Evolutionary conservation across 1,140 invertebrate species (phyloP), one percentile per base, ranked within the genome.

Genomic region (Charaxes varanes): DNA sequence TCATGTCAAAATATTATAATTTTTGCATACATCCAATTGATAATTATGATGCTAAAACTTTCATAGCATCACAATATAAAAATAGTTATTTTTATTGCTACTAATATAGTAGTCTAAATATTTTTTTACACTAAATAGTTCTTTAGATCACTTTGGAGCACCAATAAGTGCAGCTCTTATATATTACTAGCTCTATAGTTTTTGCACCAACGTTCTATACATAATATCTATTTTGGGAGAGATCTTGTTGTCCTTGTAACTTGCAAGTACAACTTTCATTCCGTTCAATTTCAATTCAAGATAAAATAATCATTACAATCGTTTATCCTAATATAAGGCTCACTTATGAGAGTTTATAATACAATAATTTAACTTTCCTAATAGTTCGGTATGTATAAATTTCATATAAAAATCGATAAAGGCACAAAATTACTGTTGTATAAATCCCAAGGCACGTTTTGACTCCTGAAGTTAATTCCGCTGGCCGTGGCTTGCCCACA

Each of bases 401-500:
- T 47, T 37, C 28, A 18, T 40, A 42, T 38, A 41, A 30, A 38
- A 47, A 27, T 36, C 41, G 33, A 40, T 41, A 24, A 61, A 69
- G 66, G 66, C 66, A 67, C 62, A 47, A 35, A 28, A 34, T 48
- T 33, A 52, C 19, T 36, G 40, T 24, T 37, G 16, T 43, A 40
- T 28, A 55, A 58, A 38, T 28, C 21, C n/a, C 59, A 69, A 66
- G 61, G 62, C 62, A 68, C 60, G 44, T 48, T 49, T 37, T 19
- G 28, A 31, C 18, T 18, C n/a, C 7, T 52, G n/a, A 43, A 23
- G 27, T 53, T 52, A 89, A 78, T 88, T 88, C 62, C 87, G 80
- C 49, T 88, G 85, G 49, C 87, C 87, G 70, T 90, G 89, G 49
- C 80, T 86, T 37, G 87, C 84, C 74, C 86, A 87, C 88, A 90